Percentiles rank a stretch among this genome's conserved stretches.
Evolutionary conservation across 2,113 vertebrate genomes (phyloP).

Genomic region (Albula goreensis): DNA sequence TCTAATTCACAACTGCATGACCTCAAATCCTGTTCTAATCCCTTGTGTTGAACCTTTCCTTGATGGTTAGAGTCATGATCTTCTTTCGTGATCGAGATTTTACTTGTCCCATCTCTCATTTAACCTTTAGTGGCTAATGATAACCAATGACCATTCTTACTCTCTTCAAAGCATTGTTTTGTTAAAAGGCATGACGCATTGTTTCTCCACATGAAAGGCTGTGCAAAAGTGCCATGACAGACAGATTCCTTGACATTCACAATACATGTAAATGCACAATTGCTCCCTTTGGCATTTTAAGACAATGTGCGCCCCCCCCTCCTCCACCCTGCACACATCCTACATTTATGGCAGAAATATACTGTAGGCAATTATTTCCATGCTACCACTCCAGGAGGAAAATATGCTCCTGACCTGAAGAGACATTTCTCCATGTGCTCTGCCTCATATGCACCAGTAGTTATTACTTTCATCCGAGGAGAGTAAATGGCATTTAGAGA

Average conservation of each 20-base stretch:
- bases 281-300: neutral
- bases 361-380: constrained; percentile 6
- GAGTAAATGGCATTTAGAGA: constrained; percentile 22
- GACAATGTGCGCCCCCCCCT: neutral
- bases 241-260: neutral
- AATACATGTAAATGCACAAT: neutral
- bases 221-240: neutral
- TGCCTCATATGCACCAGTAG: neutral
- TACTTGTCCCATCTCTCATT: neutral
- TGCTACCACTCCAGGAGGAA: neutral
- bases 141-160: neutral
- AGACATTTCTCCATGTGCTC: neutral
- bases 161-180: neutral
- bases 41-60: neutral
- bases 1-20: neutral
- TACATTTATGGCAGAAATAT: neutral
- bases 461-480: neutral
- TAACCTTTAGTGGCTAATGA: neutral
- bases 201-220: neutral
- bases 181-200: neutral
- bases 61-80: neutral
- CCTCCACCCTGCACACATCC: neutral
- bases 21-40: neutral
- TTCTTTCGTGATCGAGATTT: neutral
- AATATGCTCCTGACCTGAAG: neutral